Percentiles rank a stretch among this genome's conserved stretches.
Conservation (phyloP, 2,797 vertebrate species). For the Benthosema pterotum region DNA sequence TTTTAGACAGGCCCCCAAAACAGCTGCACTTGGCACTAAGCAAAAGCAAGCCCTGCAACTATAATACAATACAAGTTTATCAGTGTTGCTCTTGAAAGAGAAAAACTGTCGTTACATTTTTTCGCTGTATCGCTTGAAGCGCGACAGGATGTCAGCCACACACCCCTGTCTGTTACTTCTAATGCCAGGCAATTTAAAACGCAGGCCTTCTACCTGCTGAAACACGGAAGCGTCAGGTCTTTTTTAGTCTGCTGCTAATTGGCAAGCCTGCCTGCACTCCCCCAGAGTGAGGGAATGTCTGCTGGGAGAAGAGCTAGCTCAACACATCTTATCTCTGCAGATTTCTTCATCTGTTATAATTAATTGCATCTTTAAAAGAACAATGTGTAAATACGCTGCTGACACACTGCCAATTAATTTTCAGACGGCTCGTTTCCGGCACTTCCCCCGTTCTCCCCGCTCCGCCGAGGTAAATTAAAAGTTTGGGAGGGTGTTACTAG, state of each 20-base stretch:
- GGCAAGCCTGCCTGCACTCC: slow-evolving; percentile 60
- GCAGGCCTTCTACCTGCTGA: slow-evolving; percentile 60
- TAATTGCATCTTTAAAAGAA: slow-evolving; percentile 77
- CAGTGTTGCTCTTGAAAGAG: slow-evolving; percentile 60
- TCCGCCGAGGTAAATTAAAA: slow-evolving; percentile 69
- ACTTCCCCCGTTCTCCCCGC: slow-evolving; percentile 53
- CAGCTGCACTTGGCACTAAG: slow-evolving; percentile 15
- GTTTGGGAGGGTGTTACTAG: slow-evolving; percentile 62
- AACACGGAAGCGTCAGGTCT: slow-evolving; percentile 49
- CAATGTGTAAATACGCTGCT: slow-evolving; percentile 70
- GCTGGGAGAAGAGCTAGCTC: slow-evolving; percentile 51
- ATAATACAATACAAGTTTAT: slow-evolving; percentile 56
- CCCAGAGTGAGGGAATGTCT: slow-evolving; percentile 58
- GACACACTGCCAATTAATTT: slow-evolving; percentile 77
- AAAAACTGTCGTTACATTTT: slow-evolving; percentile 53
- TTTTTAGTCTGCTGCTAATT: slow-evolving; percentile 71
- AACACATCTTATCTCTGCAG: slow-evolving; percentile 57
- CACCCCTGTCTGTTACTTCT: slow-evolving; percentile 44
- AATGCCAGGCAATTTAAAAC: slow-evolving; percentile 59
- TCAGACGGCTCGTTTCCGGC: slow-evolving; percentile 49
- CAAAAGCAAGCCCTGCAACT: slow-evolving; percentile 34
- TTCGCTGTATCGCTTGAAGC: slow-evolving; percentile 47
- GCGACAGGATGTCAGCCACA: slow-evolving; percentile 40
- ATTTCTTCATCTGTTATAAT: slow-evolving; percentile 72
- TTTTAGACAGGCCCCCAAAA: slow-evolving; percentile 8